Conservation (phyloP, 2,888 invertebrate species). For the Drosophila rubida region DNA sequence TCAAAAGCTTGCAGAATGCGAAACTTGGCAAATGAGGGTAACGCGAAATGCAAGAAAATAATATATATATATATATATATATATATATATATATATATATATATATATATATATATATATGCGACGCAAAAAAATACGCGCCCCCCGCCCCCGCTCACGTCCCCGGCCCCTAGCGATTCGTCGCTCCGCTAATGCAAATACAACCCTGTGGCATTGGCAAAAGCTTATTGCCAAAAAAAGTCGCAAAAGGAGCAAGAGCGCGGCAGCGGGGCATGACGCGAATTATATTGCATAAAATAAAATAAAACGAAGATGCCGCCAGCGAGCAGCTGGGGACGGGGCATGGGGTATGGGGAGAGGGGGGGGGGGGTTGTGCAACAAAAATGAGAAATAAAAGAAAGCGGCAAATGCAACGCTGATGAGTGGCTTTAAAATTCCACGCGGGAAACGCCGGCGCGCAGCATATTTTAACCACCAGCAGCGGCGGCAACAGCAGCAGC, state of each 20-base stretch:
- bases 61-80: slow-evolving; percentile 7
- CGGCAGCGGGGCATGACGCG: slow-evolving; percentile 35
- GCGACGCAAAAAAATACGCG: slow-evolving; percentile 1
- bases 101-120: slow-evolving; percentile 7
- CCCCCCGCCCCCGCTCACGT: slow-evolving; percentile 17
- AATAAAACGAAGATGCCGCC: slow-evolving; percentile 71
- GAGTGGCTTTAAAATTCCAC: slow-evolving; percentile 71
- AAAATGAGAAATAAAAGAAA: slow-evolving; percentile 52
- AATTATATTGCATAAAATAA: slow-evolving; percentile 75
- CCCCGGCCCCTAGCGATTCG: background rate
- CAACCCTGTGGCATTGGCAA: slow-evolving; percentile 79
- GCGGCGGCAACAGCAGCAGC: slow-evolving; percentile 17
- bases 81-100: too few species aligned
- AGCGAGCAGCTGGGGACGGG: slow-evolving; percentile 10
- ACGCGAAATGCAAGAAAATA: slow-evolving; percentile 32
- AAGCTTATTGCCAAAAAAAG: slow-evolving; percentile 80
- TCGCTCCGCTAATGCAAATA: slow-evolving; percentile 72
- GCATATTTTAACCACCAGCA: slow-evolving; percentile 68
- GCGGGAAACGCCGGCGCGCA: slow-evolving; percentile 69
- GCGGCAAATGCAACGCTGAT: slow-evolving; percentile 73
- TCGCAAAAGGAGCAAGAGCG: slow-evolving; percentile 26
- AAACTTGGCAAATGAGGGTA: slow-evolving; percentile 59
- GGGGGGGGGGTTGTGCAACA: background rate
- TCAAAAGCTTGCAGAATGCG: slow-evolving; percentile 48
- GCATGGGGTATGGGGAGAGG: background rate